A percentile compares a stretch with the other conserved stretches of the same genome.
These are phyloP conservation scores for Poeciliopsis prolifica DNA, from an alignment of 2,113 vertebrate genomes.

Conservation along the genomic window DNA sequence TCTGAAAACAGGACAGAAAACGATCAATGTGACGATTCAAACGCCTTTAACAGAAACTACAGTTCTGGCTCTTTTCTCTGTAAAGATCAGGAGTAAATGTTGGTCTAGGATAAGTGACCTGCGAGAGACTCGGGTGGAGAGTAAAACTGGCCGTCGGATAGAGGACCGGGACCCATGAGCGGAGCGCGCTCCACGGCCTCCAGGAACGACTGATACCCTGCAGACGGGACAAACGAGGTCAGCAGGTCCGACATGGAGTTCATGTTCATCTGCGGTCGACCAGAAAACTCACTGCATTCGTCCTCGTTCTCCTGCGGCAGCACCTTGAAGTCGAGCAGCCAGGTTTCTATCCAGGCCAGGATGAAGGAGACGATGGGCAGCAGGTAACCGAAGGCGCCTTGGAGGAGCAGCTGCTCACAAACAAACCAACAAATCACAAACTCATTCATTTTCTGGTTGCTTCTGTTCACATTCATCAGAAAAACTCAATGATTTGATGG, in stretches of 20 bases:
- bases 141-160: slow-evolving; percentile 97
- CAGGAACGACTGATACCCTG: slow-evolving; percentile 84
- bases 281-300: slow-evolving; percentile 85
- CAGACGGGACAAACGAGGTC: slow-evolving; percentile 1
- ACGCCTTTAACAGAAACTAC: background rate
- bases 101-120: slow-evolving; percentile 78
- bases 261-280: background rate
- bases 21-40: background rate
- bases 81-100: background rate
- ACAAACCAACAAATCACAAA: background rate
- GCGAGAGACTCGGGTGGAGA: slow-evolving; percentile 95
- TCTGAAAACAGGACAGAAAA: slow-evolving; percentile 67
- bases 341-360: slow-evolving; percentile 97
- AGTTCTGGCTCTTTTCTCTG: background rate
- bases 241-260: background rate
- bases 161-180: slow-evolving; percentile 83
- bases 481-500: background rate
- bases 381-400: slow-evolving; percentile 96
- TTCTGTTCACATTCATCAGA: background rate
- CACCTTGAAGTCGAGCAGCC: slow-evolving; percentile 98
- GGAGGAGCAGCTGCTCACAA: slow-evolving; percentile 84
- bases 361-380: slow-evolving; percentile 97
- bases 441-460: too few species aligned
- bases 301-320: slow-evolving; percentile 95
- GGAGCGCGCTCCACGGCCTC: slow-evolving; percentile 84